A percentile compares a stretch with the other conserved stretches of the same genome.
Evolutionary conservation across 2,888 invertebrate genomes (phyloP).

Genomic region (Oasisia sp.): DNA sequence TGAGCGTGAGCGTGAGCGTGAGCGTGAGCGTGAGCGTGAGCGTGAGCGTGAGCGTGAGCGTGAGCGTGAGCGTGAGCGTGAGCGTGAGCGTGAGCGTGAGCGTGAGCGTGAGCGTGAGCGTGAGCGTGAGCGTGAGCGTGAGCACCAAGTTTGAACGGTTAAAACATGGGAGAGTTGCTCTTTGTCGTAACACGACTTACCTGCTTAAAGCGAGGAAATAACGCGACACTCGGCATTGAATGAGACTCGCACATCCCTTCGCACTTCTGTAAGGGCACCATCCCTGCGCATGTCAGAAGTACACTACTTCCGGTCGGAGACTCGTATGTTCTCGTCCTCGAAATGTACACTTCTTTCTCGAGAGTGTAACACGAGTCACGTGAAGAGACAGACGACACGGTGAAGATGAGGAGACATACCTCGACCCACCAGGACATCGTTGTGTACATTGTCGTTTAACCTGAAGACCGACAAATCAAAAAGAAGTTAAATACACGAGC

Average conservation of each 20-base stretch:
- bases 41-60: too few relatives aligned
- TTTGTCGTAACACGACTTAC: neutral
- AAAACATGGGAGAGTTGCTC: neutral
- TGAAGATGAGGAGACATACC: neutral
- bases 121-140: neutral
- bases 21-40: too few relatives aligned
- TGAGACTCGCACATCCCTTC: conserved; percentile 17
- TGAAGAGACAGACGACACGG: neutral
- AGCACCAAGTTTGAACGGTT: neutral
- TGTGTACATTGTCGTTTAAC: neutral
- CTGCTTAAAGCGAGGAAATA: neutral
- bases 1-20: too few relatives aligned
- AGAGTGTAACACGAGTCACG: neutral
- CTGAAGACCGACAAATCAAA: neutral
- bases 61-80: too few relatives aligned
- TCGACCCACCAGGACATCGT: neutral
- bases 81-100: too few relatives aligned
- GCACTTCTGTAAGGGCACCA: neutral
- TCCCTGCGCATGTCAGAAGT: neutral
- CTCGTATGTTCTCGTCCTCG: neutral
- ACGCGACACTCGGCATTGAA: neutral
- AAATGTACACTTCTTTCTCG: neutral
- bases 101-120: too few relatives aligned
- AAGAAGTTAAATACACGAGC: neutral
- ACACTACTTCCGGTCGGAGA: neutral